These are phyloP conservation scores for Pseudolycoriella hygida DNA, from an alignment of 2,888 invertebrate species.

Conservation along the genomic window DNA sequence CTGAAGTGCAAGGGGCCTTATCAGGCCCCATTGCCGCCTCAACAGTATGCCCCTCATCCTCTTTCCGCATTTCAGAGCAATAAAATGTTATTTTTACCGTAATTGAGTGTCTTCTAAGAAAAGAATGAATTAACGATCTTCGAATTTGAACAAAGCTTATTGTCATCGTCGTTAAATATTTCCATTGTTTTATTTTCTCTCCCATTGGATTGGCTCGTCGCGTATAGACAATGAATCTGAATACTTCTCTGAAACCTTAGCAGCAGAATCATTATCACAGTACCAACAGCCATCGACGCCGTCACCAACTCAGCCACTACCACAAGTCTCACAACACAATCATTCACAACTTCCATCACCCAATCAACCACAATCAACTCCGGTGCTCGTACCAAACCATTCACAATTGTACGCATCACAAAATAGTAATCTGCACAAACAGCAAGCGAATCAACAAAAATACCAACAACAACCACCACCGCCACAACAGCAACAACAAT, in stretches of 20 bases:
- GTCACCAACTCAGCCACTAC: constrained; percentile 3
- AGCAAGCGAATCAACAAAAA: constrained; percentile 8
- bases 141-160: not conserved
- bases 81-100: too few relatives aligned
- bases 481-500: constrained; percentile 21
- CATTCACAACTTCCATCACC: constrained; percentile 16
- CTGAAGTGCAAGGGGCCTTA: too few relatives aligned
- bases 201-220: not conserved
- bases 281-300: constrained; percentile 20
- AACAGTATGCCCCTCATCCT: too few relatives aligned
- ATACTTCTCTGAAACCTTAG: constrained; percentile 31
- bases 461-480: constrained; percentile 13
- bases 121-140: not conserved
- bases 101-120: too few relatives aligned
- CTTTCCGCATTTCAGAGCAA: too few relatives aligned
- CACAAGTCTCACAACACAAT: constrained; percentile 14
- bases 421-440: constrained; percentile 22
- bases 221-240: constrained; percentile 24
- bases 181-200: constrained; percentile 1
- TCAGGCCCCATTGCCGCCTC: too few relatives aligned
- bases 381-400: constrained; percentile 7
- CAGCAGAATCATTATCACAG: constrained; percentile 28
- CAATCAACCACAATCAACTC: constrained; percentile 14
- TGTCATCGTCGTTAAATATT: not conserved
- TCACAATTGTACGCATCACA: constrained; percentile 14